Conservation (phyloP, 2,888 invertebrate species). For the Drosophila fulvimacula region DNA sequence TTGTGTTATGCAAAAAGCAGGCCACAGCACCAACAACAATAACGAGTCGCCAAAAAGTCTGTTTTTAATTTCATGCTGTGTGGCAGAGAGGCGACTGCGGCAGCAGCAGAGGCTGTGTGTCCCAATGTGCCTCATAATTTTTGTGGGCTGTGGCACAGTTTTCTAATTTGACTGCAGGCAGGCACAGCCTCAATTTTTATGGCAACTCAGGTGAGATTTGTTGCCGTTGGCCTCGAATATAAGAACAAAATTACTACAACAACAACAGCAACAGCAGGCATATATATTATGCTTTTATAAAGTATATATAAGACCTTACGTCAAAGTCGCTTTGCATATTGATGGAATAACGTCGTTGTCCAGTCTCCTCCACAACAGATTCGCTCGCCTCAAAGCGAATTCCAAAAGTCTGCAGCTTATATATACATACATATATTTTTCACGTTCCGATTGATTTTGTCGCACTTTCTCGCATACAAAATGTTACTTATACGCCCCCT, state of each 20-base stretch:
- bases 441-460: conserved; percentile 44
- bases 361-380: conserved; percentile 8
- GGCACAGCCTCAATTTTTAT: conserved; percentile 55
- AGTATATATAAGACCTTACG: conserved; percentile 48
- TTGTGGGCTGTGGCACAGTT: conserved; percentile 71
- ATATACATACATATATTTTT: conserved; percentile 8
- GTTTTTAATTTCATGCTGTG: conserved; percentile 73
- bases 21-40: conserved; percentile 41
- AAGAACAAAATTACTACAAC: conserved; percentile 22
- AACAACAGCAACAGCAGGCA: conserved; percentile 8
- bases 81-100: conserved; percentile 31
- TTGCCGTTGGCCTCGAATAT: conserved; percentile 51
- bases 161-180: conserved; percentile 72
- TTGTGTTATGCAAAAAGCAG: conserved; percentile 78
- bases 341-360: conserved; percentile 50
- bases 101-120: conserved; percentile 20
- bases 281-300: conserved; percentile 17
- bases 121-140: conserved; percentile 75
- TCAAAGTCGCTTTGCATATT: conserved; percentile 66
- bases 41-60: conserved; percentile 67
- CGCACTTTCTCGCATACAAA: conserved; percentile 42
- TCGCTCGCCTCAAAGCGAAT: conserved; percentile 27
- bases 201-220: conserved; percentile 78
- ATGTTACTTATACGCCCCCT: conserved; percentile 49
- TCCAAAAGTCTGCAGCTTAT: conserved; percentile 28